Percentiles rank a stretch among this genome's conserved stretches.
Conservation (phyloP, 2,113 vertebrate species). For the Patagioenas fasciata region DNA sequence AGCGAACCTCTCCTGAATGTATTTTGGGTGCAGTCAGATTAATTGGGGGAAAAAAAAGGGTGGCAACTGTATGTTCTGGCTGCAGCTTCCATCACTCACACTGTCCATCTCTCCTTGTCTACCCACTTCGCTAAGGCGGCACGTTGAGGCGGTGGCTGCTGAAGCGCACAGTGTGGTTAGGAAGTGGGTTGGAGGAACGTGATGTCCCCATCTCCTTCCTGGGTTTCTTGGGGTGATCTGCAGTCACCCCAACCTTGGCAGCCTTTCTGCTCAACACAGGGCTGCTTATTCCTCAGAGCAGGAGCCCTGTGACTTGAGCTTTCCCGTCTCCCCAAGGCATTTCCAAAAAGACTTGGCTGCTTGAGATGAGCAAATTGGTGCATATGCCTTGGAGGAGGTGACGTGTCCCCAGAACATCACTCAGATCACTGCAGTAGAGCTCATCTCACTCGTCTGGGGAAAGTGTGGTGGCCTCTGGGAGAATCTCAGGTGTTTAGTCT, state of each 20-base stretch:
- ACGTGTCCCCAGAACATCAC: neutral
- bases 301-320: neutral
- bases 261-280: neutral
- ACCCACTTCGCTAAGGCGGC: neutral
- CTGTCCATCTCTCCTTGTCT: neutral
- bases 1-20: neutral
- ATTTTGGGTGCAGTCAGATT: neutral
- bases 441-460: neutral
- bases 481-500: neutral
- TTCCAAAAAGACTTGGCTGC: neutral
- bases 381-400: slow-evolving; percentile 8
- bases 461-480: neutral
- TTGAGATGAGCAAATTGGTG: neutral
- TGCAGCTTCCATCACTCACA: slow-evolving; percentile 28
- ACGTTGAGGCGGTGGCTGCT: fast-evolving
- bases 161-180: neutral
- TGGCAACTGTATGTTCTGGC: slow-evolving; percentile 27
- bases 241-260: neutral
- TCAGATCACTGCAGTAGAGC: neutral
- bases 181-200: neutral
- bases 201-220: neutral
- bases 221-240: neutral
- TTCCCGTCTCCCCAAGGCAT: neutral
- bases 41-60: neutral
- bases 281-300: neutral